A percentile compares a stretch with the other conserved stretches of the same genome.
These are phyloP conservation scores for Mycteria americana DNA, from an alignment of 2,797 vertebrate genomes.

Conservation along the genomic window DNA sequence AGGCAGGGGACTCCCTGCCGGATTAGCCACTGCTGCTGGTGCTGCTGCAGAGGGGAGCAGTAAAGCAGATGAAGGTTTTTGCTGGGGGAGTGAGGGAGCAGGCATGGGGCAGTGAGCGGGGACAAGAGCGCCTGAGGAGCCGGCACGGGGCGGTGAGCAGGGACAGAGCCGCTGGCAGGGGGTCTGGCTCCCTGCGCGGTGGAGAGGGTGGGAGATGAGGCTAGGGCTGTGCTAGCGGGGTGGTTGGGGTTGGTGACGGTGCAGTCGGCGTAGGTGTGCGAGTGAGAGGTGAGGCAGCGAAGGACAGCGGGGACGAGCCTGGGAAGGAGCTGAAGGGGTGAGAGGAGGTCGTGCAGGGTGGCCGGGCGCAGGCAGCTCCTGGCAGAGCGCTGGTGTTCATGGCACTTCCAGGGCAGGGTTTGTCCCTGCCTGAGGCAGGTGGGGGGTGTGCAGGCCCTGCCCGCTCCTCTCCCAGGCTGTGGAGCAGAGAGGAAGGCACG, in stretches of 20 bases:
- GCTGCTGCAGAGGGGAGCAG: neutral
- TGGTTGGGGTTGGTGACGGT: neutral
- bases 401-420: neutral
- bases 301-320: accelerated
- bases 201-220: neutral
- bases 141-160: neutral
- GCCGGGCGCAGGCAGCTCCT: neutral
- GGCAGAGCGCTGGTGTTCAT: neutral
- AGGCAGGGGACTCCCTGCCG: neutral
- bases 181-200: accelerated
- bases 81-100: neutral
- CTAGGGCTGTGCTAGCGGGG: accelerated
- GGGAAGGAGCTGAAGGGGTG: neutral
- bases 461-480: neutral
- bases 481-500: neutral
- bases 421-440: neutral
- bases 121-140: neutral
- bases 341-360: neutral
- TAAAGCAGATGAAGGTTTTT: neutral
- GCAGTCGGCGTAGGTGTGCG: neutral
- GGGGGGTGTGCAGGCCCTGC: accelerated
- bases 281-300: neutral
- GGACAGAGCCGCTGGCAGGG: neutral
- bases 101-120: accelerated
- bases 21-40: neutral